Percentiles rank a stretch among this genome's conserved stretches.
Evolutionary conservation across 2,797 vertebrate genomes (phyloP).

Genomic region (Diceros bicornis): DNA sequence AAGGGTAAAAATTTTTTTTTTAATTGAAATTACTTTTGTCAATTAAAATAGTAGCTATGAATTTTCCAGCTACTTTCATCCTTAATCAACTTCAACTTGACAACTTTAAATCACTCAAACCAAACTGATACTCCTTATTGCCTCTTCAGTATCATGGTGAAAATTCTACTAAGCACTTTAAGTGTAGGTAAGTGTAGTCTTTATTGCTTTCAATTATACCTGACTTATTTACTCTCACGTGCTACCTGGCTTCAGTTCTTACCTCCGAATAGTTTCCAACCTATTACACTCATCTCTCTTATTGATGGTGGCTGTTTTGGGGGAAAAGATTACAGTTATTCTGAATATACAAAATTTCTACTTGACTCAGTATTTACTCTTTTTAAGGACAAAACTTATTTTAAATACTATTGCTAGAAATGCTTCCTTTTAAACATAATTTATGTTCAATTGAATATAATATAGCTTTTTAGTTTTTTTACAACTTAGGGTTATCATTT

Average conservation of each 20-base stretch:
- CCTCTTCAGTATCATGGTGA: background rate
- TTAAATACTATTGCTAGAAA: constrained; percentile 32
- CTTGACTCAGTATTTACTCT: background rate
- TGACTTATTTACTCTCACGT: background rate
- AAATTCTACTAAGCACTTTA: background rate
- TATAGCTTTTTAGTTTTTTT: background rate
- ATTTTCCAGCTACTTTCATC: background rate
- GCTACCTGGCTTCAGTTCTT: background rate
- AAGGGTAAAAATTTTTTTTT: no score
- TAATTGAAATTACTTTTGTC: background rate
- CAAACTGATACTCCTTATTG: background rate
- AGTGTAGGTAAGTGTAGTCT: background rate
- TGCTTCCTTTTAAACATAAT: background rate
- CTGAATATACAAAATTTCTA: background rate
- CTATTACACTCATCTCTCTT: background rate
- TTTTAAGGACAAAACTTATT: constrained; percentile 21
- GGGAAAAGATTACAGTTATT: background rate
- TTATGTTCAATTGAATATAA: background rate
- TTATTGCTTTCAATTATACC: background rate
- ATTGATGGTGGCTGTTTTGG: background rate
- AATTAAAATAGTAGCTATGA: constrained; percentile 22
- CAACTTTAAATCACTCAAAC: constrained; percentile 8
- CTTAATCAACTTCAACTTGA: constrained; percentile 1
- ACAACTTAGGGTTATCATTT: background rate
- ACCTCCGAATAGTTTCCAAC: background rate